phyloP scores from a whole-genome alignment of 1,140 invertebrate species.

The Patella vulgata region DNA sequence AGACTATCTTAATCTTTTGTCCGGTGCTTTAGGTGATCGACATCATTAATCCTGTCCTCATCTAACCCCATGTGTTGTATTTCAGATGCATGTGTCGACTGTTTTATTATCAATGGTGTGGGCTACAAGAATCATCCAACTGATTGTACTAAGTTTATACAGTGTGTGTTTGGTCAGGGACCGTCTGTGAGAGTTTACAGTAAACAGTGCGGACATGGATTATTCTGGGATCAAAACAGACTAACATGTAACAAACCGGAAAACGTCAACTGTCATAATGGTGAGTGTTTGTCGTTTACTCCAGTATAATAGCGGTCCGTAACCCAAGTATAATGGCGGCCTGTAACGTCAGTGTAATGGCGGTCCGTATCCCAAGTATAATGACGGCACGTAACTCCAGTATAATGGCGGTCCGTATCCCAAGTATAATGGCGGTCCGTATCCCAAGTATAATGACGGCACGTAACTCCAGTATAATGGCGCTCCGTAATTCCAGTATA shows the following conservation, averaged over 20 bases:
- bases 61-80: neutral
- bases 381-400: too few relatives aligned
- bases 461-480: too few relatives aligned
- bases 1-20: too few relatives aligned
- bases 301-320: too few relatives aligned
- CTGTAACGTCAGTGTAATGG: too few relatives aligned
- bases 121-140: constrained; percentile 40
- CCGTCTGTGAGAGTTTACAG: constrained; percentile 18
- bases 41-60: neutral
- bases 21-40: neutral
- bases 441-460: too few relatives aligned
- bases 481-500: too few relatives aligned
- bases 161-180: constrained; percentile 29
- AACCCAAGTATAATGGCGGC: too few relatives aligned
- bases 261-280: constrained; percentile 25
- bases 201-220: constrained; percentile 32
- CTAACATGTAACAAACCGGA: constrained; percentile 29
- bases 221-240: constrained; percentile 37
- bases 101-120: constrained; percentile 39
- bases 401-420: too few relatives aligned
- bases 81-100: constrained; percentile 36
- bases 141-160: constrained; percentile 36
- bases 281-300: constrained; percentile 13
- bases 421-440: too few relatives aligned
- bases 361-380: too few relatives aligned